These are phyloP conservation scores for Psilopogon haemacephalus DNA, from an alignment of 2,113 vertebrate species.

Conservation along the genomic window DNA sequence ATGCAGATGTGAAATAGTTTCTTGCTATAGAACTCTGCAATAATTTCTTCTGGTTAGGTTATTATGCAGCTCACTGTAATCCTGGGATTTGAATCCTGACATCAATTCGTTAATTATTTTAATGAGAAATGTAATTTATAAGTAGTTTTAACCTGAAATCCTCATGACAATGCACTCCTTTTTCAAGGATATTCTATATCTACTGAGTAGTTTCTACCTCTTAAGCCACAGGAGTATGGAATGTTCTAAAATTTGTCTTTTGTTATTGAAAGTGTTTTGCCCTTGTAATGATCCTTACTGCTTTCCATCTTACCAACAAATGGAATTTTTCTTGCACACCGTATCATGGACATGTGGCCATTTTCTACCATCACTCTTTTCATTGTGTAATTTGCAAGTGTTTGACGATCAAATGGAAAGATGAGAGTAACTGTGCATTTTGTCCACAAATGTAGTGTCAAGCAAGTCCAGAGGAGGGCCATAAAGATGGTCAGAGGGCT, in stretches of 20 bases:
- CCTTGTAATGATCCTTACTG: background rate
- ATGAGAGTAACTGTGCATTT: slow-evolving; percentile 12
- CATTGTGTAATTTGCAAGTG: background rate
- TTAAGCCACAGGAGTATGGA: background rate
- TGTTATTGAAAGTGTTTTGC: background rate
- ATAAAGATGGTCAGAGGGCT: too few relatives aligned
- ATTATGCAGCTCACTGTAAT: background rate
- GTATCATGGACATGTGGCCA: background rate
- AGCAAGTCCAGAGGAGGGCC: too few relatives aligned
- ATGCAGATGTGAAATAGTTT: background rate
- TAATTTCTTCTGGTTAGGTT: background rate
- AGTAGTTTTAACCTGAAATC: background rate
- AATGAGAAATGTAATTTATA: background rate
- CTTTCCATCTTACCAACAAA: background rate
- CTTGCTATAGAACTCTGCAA: background rate
- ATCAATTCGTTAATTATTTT: background rate
- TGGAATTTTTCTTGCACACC: background rate
- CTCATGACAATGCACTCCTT: background rate
- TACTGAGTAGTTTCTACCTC: background rate
- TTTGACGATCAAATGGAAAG: background rate
- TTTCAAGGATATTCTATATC: background rate
- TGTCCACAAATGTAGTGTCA: background rate
- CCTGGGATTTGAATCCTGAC: background rate
- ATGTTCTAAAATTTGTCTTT: background rate
- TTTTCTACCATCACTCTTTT: background rate